Percentiles rank a stretch among this genome's conserved stretches.
Evolutionary conservation across 2,888 invertebrate species (phyloP).

Genomic region (Thumatha senex): DNA sequence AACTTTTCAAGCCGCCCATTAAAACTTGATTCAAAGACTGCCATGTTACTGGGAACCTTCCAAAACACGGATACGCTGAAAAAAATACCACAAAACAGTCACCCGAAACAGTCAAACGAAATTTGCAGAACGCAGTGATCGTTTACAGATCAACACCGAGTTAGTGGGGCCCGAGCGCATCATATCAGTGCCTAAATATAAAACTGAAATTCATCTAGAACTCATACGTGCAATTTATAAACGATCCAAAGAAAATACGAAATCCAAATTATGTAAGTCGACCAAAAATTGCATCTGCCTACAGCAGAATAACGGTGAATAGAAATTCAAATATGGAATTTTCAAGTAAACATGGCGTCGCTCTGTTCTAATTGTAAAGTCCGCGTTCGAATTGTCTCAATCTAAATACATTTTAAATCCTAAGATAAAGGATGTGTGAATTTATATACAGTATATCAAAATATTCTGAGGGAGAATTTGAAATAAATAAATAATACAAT

Average conservation of each 20-base stretch:
- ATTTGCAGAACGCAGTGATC: too few relatives aligned
- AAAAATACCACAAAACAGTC: too few relatives aligned
- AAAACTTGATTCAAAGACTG: too few relatives aligned
- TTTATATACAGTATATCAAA: neutral
- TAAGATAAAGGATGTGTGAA: conserved; percentile 24
- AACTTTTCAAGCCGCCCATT: too few relatives aligned
- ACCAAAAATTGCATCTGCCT: conserved; percentile 27
- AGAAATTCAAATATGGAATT: conserved; percentile 60
- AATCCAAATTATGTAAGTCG: conserved; percentile 25
- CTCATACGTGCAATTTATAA: conserved; percentile 2
- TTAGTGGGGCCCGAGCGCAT: too few relatives aligned
- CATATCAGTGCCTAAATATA: too few relatives aligned
- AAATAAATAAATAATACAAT: too few relatives aligned
- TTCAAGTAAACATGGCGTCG: conserved; percentile 50
- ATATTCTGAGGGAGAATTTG: too few relatives aligned
- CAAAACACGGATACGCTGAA: too few relatives aligned
- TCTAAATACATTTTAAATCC: conserved; percentile 44
- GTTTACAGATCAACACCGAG: too few relatives aligned
- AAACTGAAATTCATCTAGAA: neutral
- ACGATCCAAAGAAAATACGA: conserved; percentile 12
- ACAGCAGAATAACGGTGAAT: conserved; percentile 57
- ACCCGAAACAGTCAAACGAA: too few relatives aligned
- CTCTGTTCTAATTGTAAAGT: conserved; percentile 54
- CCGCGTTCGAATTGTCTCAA: conserved; percentile 36
- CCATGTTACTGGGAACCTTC: too few relatives aligned